phyloP scores from a whole-genome alignment of 2,797 vertebrate species.

The Notoglanidium macrostoma region DNA sequence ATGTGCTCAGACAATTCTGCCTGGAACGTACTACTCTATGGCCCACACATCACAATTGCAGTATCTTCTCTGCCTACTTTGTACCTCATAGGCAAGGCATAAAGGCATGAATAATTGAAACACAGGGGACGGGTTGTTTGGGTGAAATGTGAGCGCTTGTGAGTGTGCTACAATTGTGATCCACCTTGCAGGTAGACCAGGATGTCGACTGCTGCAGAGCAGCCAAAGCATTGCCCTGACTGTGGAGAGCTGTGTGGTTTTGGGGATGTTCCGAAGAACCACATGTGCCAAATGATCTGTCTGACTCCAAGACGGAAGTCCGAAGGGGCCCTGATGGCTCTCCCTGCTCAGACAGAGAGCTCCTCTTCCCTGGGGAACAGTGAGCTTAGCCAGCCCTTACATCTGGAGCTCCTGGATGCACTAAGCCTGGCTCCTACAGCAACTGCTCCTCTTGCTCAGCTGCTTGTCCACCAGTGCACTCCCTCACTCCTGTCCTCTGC shows the following conservation, averaged over 20 bases:
- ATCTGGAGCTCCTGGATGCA: slow-evolving; percentile 76
- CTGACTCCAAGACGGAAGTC: slow-evolving; percentile 82
- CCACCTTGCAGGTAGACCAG: background rate
- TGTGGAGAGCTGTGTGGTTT: slow-evolving; percentile 85
- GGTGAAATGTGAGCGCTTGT: background rate
- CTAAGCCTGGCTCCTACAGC: slow-evolving; percentile 72
- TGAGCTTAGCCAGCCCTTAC: slow-evolving; percentile 72
- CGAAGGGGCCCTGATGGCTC: slow-evolving; percentile 74
- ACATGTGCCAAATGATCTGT: slow-evolving; percentile 82
- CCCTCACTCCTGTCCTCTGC: slow-evolving; percentile 64
- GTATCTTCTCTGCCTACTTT: background rate
- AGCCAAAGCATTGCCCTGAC: slow-evolving; percentile 79
- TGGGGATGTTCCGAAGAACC: slow-evolving; percentile 78
- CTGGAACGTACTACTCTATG: background rate
- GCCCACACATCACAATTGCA: background rate
- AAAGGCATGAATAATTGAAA: background rate
- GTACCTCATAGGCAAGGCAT: background rate
- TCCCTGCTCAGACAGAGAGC: slow-evolving; percentile 75
- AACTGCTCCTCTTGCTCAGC: slow-evolving; percentile 74
- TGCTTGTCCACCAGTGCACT: slow-evolving; percentile 73
- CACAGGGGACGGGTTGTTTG: background rate
- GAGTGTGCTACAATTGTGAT: background rate
- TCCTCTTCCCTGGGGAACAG: slow-evolving; percentile 74
- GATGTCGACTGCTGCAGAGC: slow-evolving; percentile 61
- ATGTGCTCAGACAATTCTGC: too few species aligned